Base-by-base conservation (phyloP, 2,888 invertebrate genomes). In the Panopea generosa region DNA sequence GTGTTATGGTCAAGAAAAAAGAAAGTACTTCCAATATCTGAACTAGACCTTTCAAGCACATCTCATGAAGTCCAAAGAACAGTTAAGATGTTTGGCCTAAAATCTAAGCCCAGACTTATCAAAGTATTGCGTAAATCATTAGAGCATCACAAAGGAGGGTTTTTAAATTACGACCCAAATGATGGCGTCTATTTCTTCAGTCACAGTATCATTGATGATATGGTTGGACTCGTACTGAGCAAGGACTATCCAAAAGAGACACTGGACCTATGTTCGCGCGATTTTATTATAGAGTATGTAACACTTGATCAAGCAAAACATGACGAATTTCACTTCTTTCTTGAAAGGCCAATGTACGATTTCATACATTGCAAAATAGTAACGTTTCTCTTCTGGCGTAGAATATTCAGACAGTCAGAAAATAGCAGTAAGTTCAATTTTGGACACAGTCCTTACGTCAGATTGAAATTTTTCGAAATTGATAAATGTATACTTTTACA, bases 191-290 rank as follows among this genome's bases (percentile, higher is more conserved):
- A 55, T 50, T 22, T n/a, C 9, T 71, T 76, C 22, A 60, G 56
- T 27, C 76, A 76, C 55, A 67, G 66, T 26, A 55, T 67, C 2
- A 71, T 71, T 3, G 45, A 56, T 27, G 76, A 76, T 27, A 76
- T 67, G 71, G 59, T 76, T 20, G 76, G 71, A 7, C 45, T 76
- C 29, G 76, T 76, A 6, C 56, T 56, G 6, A 57, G 67, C 9
- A 59, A 76, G 27, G 57, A 71, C 2, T 59, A 66, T 26, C 66
- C 56, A 24, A 55, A 57, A 22, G 70, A 45, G 22, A 27, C 60
- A 11, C 47, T 76, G 4, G 47, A 52, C 11, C 67, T 63, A 62
- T 49, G 65, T 18, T 38, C 49, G 11, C 47, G 57, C 26, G 67
- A 62, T 18, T 76, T 76, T 47, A 26, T 71, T 1, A n/a, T 67